Base-by-base conservation (phyloP, 2,797 vertebrate genomes). In the Centroberyx gerrardi region DNA sequence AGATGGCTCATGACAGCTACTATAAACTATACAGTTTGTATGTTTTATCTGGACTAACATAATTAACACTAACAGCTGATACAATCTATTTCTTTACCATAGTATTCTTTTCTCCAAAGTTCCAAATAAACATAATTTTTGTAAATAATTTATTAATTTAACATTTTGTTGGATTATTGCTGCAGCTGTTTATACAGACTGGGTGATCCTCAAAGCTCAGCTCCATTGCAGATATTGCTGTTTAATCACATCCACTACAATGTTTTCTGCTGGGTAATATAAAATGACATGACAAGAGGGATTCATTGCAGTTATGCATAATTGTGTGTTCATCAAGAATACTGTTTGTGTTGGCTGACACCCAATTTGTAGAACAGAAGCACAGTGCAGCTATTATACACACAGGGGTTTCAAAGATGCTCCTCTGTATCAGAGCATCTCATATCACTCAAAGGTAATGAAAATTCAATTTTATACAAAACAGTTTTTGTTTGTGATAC, bases 141-240 rank as follows among this genome's bases (percentile, higher is more conserved):
- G 90, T 92, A 94, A 87, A 90, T 91, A 92, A 90, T 90, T 67
- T 80, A 89, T 78, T 88, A 65, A 86, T 88, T 89, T 85, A 68
- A 88, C 71, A 81, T 80, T 13, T 55, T 15, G 2, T 73, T 87
- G 67, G 73, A 80, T 82, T 80, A 52, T 80, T 72, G 38, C 63
- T 61, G 28, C 51, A 48, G 49, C 69, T 63, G 38, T 76, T 66
- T 31, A 12, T 54, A 36, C n/a, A 44, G 12, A 36, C 33, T 8
- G 40, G 40, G 10, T 10, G 12, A 42, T 62, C 68, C 53, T 72
- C 72, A 3, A 22, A 54, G 33, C 64, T 60, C 5, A 42, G 49
- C 48, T 71, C 49, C 31, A 14, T 12, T 28, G 33, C 22, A 67
- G 33, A 62, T 38, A 14, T 27, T 5, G 46, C 56, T 12, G 22